Conservation (phyloP, 2,888 invertebrate species). For the Lordiphosa fenestrarum region DNA sequence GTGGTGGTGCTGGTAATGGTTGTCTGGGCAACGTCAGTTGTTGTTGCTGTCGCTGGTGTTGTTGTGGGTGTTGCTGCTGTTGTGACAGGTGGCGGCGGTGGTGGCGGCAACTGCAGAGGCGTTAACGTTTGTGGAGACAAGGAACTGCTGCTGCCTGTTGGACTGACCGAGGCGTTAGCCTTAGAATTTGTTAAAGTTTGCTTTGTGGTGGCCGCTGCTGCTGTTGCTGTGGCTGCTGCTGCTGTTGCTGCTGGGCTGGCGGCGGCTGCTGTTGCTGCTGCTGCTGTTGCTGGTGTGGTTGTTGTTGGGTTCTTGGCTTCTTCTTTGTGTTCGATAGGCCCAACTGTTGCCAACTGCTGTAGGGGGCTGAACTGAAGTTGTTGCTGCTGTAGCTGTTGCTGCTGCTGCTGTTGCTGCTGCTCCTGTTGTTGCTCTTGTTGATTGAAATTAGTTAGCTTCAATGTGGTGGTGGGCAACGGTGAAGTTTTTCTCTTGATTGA, state of each 20-base stretch:
- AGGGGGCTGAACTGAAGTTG: conserved; percentile 22
- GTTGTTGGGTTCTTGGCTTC: conserved; percentile 9
- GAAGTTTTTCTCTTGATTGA: conserved; percentile 78
- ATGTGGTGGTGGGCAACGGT: conserved; percentile 65
- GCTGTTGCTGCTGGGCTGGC: conserved; percentile 19
- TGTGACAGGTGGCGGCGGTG: conserved; percentile 22
- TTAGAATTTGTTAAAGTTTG: conserved; percentile 46
- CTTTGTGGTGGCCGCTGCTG: conserved; percentile 12
- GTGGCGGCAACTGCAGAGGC: conserved; percentile 27
- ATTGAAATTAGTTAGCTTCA: conserved; percentile 54
- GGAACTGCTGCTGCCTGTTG: conserved; percentile 21
- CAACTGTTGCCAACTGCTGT: conserved; percentile 19
- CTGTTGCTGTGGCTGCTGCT: conserved; percentile 20
- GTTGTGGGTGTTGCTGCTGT: conserved; percentile 24
- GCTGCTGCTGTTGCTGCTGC: conserved; percentile 30
- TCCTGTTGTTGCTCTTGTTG: conserved; percentile 39
- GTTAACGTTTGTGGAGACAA: conserved; percentile 24
- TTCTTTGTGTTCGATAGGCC: conserved; percentile 19
- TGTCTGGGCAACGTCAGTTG: conserved; percentile 30
- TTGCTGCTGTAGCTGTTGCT: conserved; percentile 10
- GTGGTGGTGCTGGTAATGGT: conserved; percentile 43
- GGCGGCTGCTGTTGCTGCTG: conserved; percentile 28
- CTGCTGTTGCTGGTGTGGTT: conserved; percentile 21
- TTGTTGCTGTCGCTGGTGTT: conserved; percentile 24
- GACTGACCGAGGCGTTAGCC: conserved; percentile 58